phyloP scores from a whole-genome alignment of 2,113 vertebrate species.

The Mustela nigripes region DNA sequence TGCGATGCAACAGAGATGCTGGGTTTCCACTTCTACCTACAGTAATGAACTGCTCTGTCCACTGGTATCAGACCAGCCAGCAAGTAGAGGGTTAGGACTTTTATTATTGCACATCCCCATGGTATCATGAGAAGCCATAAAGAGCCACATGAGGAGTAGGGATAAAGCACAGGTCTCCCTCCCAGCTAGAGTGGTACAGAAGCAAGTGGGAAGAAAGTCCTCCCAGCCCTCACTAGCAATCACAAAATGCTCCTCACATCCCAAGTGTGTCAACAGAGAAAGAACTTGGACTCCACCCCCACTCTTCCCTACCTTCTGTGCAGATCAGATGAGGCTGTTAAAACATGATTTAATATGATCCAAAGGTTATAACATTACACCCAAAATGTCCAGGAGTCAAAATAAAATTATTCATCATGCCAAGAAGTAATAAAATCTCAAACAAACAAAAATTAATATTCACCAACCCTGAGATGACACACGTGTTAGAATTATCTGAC shows the following conservation, averaged over 20 bases:
- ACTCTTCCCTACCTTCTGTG: neutral
- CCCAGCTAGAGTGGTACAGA: neutral
- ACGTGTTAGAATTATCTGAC: neutral
- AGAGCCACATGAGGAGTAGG: neutral
- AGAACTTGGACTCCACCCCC: neutral
- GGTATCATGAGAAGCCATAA: neutral
- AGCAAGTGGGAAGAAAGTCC: neutral
- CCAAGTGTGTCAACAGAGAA: neutral
- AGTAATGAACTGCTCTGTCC: neutral
- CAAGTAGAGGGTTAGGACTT: neutral
- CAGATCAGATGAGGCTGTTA: neutral
- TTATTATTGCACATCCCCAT: neutral
- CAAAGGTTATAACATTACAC: neutral
- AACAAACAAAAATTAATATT: neutral
- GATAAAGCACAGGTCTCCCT: neutral
- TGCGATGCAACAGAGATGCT: neutral
- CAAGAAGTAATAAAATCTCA: slow-evolving; percentile 17
- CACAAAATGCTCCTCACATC: neutral
- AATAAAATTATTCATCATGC: neutral
- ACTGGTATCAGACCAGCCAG: neutral
- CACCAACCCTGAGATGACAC: neutral
- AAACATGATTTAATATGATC: slow-evolving; percentile 2
- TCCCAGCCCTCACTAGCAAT: neutral
- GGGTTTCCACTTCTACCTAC: neutral
- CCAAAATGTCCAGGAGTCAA: neutral